Evolutionary conservation across 2,888 invertebrate species (phyloP).

Genomic region (Malthinus flaveolus): DNA sequence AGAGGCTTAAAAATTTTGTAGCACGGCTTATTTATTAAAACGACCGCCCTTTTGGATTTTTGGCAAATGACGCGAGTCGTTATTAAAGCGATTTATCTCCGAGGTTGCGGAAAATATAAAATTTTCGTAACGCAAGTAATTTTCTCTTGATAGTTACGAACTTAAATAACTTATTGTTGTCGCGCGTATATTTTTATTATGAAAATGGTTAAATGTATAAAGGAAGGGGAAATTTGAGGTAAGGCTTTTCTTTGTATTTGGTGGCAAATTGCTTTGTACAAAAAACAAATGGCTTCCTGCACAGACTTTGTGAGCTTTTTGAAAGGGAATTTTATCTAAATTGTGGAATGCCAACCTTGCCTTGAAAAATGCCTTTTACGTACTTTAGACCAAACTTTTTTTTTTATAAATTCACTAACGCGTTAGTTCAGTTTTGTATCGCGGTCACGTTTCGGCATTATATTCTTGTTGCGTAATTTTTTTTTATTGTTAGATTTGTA

Average conservation of each 20-base stretch:
- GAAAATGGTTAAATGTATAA: background rate
- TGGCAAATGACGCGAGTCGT: no score
- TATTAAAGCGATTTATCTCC: no score
- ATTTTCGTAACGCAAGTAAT: no score
- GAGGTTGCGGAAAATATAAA: no score
- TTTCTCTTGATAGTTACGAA: no score
- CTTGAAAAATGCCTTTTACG: background rate
- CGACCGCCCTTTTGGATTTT: no score
- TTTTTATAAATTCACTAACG: background rate
- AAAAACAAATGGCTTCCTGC: constrained; percentile 16
- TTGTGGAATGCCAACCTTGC: background rate
- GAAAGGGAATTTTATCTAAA: constrained; percentile 3
- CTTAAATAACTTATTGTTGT: no score
- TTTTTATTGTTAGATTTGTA: background rate
- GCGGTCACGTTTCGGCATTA: background rate
- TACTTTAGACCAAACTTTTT: constrained; percentile 1
- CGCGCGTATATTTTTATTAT: no score
- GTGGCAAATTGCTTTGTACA: constrained; percentile 14
- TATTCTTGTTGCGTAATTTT: background rate
- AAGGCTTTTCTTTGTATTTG: constrained; percentile 13
- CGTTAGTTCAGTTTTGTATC: background rate
- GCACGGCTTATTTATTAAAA: no score
- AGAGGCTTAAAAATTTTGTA: no score
- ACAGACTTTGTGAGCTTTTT: constrained; percentile 2
- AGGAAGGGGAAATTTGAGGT: constrained; percentile 10